Evolutionary conservation across 2,888 invertebrate species (phyloP), one percentile per base, ranked within the genome.

Genomic region (Iphiclides podalirius): DNA sequence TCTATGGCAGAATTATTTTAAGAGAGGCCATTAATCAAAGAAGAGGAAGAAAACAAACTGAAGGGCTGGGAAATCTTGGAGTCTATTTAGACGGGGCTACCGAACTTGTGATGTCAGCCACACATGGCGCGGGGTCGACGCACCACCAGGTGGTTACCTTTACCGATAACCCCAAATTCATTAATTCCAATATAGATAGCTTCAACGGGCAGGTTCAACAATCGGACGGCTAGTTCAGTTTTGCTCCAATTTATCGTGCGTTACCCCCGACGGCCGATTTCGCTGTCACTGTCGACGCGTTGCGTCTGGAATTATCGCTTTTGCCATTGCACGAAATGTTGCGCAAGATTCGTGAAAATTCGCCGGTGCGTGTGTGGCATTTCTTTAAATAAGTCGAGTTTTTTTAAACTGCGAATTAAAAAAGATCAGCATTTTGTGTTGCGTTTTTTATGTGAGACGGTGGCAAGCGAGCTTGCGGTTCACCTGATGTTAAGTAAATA

Each of bases 211-310:
- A 44, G 53, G 64, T 60, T 65, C 66, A 63, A 59, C 54, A 63
- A 34, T 52, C 55, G 47, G 47, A 60, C 61, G 43, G 54, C 54
- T 59, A 56, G 58, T 59, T 63, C 57, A 64, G 59, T 62, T 64
- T 59, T 66, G 69, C 63, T 72, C 68, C 61, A 72, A 70, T 74
- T 73, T 68, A 66, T 64, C 71, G 75, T 67, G 57, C 74, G 58
- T 74, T 75, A 63, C 66, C 69, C 73, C 53, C 61, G 47, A 54
- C 39, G 47, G 57, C 8, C 64, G 65, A 65, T 69, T 67, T 70
- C 66, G 62, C 60, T 61, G 60, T 67, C 71, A 60, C 54, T 61
- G n/a, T n/a, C n/a, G n/a, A 51, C 54, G 31, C n/a, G 49, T 50
- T 38, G 47, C 23, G 38, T 47, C 50, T 37, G 26, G 12, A 38